Evolutionary conservation across 2,888 invertebrate species (phyloP).

Genomic region (Noctuana brunneofusca): DNA sequence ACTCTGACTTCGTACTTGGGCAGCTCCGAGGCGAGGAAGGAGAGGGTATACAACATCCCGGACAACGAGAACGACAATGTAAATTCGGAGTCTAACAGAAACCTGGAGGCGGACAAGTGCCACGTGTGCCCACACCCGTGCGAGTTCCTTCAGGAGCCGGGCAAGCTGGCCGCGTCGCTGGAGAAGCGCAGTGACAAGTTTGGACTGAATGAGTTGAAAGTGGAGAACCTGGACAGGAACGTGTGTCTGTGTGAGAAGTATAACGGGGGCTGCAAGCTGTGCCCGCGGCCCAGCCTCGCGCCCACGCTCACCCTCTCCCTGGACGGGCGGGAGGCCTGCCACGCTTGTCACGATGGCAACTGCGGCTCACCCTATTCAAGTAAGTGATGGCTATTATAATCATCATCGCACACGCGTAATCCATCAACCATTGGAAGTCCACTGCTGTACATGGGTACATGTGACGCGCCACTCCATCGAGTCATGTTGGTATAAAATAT

Average conservation of each 20-base stretch:
- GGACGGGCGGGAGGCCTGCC: slow-evolving; percentile 60
- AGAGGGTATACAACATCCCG: slow-evolving; percentile 51
- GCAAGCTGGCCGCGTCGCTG: slow-evolving; percentile 59
- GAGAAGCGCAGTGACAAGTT: slow-evolving; percentile 62
- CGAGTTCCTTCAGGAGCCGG: slow-evolving; percentile 58
- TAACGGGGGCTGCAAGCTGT: slow-evolving; percentile 75
- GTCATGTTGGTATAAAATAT: too few relatives aligned
- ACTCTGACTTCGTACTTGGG: slow-evolving; percentile 76
- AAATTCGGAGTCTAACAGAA: slow-evolving; percentile 58
- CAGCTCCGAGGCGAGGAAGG: slow-evolving; percentile 50
- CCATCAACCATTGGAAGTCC: too few relatives aligned
- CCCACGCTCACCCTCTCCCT: slow-evolving; percentile 53
- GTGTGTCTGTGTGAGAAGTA: slow-evolving; percentile 74
- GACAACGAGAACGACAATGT: slow-evolving; percentile 62
- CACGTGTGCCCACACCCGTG: slow-evolving; percentile 64
- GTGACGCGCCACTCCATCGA: too few relatives aligned
- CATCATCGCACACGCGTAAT: too few relatives aligned
- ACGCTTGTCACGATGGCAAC: slow-evolving; percentile 58
- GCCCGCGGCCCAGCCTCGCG: slow-evolving; percentile 60
- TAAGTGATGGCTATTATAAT: slow-evolving; percentile 49
- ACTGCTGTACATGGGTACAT: too few relatives aligned
- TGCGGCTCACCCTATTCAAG: slow-evolving; percentile 60
- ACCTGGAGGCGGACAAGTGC: slow-evolving; percentile 53
- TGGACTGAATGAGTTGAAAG: slow-evolving; percentile 70
- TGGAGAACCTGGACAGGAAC: slow-evolving; percentile 63